Percentiles rank a stretch among this genome's conserved stretches.
Evolutionary conservation across 2,888 invertebrate species (phyloP).

Genomic region (Furcula furcula): DNA sequence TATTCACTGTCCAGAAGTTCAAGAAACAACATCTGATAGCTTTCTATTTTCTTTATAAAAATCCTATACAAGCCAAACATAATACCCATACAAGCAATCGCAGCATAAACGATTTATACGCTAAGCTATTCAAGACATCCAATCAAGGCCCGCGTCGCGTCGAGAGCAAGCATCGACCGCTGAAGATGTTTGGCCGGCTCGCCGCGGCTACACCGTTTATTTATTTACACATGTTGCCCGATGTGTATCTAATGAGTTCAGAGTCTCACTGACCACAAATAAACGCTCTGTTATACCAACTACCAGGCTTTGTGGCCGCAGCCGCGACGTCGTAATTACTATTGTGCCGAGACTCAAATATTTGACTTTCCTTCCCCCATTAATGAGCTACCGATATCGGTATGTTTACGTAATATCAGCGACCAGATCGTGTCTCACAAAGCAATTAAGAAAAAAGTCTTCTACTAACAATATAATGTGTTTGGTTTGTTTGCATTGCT

Average conservation of each 20-base stretch:
- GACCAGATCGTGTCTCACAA: constrained; percentile 53
- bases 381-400: constrained; percentile 76
- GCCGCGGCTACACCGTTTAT: constrained; percentile 46
- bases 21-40: no score
- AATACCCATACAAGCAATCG: constrained; percentile 4
- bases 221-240: constrained; percentile 73
- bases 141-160: constrained; percentile 24
- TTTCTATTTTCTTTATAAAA: no score
- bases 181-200: constrained; percentile 58
- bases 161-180: constrained; percentile 47
- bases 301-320: constrained; percentile 71
- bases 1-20: no score
- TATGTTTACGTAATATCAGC: constrained; percentile 62
- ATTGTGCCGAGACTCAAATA: constrained; percentile 70
- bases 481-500: constrained; percentile 54
- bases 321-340: constrained; percentile 64
- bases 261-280: constrained; percentile 54
- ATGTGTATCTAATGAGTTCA: constrained; percentile 75
- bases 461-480: constrained; percentile 50
- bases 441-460: constrained; percentile 55
- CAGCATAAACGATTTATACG: background rate
- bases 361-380: constrained; percentile 74
- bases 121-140: constrained; percentile 24
- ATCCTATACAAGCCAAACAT: no score
- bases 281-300: constrained; percentile 67